Evolutionary conservation across 2,113 vertebrate species (phyloP).

Genomic region (Psittacara wagleri): DNA sequence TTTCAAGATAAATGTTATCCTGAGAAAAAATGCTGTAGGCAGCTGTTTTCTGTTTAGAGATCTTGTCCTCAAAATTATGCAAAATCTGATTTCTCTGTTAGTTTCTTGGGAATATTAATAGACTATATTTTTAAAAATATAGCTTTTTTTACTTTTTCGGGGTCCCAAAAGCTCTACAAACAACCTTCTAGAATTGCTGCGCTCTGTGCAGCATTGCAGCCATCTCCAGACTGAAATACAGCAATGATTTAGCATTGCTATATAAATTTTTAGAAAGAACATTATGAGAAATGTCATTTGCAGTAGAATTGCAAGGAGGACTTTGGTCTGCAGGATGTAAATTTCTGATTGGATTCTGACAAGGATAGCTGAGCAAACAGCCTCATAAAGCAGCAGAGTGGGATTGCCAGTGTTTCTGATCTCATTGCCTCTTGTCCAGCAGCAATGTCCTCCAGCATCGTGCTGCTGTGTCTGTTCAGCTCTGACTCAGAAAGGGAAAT

Average conservation of each 20-base stretch:
- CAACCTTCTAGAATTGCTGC: not conserved
- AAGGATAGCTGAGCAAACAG: not conserved
- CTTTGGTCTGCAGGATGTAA: not conserved
- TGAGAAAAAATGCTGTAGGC: not conserved
- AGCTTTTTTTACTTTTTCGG: not conserved
- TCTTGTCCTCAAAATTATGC: not conserved
- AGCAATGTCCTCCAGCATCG: not conserved
- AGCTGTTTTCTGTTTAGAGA: not conserved
- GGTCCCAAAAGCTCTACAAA: not conserved
- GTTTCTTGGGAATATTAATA: not conserved
- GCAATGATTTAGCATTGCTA: not conserved
- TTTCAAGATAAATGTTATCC: not conserved
- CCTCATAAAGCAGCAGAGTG: not conserved
- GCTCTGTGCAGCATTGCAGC: not conserved
- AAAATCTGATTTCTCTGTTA: not conserved
- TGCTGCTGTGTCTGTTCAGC: not conserved
- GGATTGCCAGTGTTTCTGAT: not conserved
- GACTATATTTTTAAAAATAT: not conserved
- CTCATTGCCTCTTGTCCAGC: not conserved
- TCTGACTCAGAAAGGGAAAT: constrained; percentile 40
- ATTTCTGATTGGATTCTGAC: not conserved
- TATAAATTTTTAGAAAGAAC: not conserved
- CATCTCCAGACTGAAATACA: not conserved
- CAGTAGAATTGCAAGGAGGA: not conserved
- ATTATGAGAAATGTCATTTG: not conserved